These are phyloP conservation scores for Vulpes vulpes DNA, from an alignment of 2,113 vertebrate genomes.

Conservation along the genomic window DNA sequence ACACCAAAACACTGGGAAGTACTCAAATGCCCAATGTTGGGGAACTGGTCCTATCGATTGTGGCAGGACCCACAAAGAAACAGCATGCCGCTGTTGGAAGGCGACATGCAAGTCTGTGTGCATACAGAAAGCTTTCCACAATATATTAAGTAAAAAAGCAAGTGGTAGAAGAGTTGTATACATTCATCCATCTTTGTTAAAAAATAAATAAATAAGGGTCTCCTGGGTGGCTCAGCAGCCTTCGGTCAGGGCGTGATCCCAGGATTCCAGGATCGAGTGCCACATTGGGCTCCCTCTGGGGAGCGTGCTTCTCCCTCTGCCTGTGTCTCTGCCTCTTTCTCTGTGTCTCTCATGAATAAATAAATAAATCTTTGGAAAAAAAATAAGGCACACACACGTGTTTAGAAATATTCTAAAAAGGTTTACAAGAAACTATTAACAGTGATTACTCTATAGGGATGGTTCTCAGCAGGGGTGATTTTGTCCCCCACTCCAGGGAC, in stretches of 20 bases:
- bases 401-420: not conserved
- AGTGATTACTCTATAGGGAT: not conserved
- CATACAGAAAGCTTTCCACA: not conserved
- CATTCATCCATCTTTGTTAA: not conserved
- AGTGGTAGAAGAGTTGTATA: not conserved
- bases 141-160: not conserved
- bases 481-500: not conserved
- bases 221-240: too few relatives aligned
- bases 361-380: not conserved
- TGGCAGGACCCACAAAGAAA: not conserved
- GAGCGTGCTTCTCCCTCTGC: too few relatives aligned
- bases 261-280: too few relatives aligned
- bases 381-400: not conserved
- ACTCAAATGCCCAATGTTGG: not conserved
- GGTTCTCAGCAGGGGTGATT: not conserved
- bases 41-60: rapidly evolving
- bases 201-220: too few relatives aligned
- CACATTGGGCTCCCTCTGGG: too few relatives aligned
- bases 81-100: not conserved
- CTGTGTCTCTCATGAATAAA: too few relatives aligned
- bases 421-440: not conserved
- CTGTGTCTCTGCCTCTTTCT: too few relatives aligned
- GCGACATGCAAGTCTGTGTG: not conserved
- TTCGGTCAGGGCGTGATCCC: too few relatives aligned
- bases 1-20: not conserved